phyloP scores from a whole-genome alignment of 35 echinoderm and acorn worm genomes.

The Eucidaris tribuloides region DNA sequence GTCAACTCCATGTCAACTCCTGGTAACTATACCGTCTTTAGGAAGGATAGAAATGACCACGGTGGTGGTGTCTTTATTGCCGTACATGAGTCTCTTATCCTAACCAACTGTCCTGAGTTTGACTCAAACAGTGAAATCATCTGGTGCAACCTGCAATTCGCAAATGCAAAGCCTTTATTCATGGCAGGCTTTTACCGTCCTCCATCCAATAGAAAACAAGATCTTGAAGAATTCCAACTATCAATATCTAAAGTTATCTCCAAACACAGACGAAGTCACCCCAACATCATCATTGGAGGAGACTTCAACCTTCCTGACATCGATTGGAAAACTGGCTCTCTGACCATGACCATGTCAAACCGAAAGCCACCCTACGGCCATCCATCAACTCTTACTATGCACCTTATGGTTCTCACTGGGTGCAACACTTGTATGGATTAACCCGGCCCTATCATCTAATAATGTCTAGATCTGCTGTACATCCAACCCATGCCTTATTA shows the following conservation, averaged over 20 bases:
- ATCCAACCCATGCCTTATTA: constrained; percentile 22
- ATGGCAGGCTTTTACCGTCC: constrained; percentile 41
- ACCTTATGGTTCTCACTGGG: constrained; percentile 17
- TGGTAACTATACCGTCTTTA: constrained; percentile 31
- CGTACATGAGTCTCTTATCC: constrained; percentile 20
- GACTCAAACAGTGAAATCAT: constrained; percentile 37
- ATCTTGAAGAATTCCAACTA: constrained; percentile 15
- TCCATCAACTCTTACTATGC: constrained; percentile 11
- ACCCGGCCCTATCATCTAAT: constrained; percentile 40
- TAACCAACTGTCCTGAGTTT: neutral
- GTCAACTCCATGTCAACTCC: no score
- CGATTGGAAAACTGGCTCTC: neutral
- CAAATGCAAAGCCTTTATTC: constrained; percentile 33
- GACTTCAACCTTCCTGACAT: constrained; percentile 47
- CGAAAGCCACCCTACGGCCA: neutral
- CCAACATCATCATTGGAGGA: constrained; percentile 26
- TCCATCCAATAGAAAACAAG: neutral
- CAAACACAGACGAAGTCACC: constrained; percentile 22
- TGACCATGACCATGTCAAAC: neutral
- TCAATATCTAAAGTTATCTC: constrained; percentile 15
- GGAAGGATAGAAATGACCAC: constrained; percentile 34
- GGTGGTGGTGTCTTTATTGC: constrained; percentile 60
- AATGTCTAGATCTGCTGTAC: constrained; percentile 40
- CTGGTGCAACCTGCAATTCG: constrained; percentile 35
- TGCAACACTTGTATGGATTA: neutral